These are phyloP conservation scores for Alloscopus bannaensis DNA, from an alignment of 2,888 invertebrate genomes.

Conservation along the genomic window DNA sequence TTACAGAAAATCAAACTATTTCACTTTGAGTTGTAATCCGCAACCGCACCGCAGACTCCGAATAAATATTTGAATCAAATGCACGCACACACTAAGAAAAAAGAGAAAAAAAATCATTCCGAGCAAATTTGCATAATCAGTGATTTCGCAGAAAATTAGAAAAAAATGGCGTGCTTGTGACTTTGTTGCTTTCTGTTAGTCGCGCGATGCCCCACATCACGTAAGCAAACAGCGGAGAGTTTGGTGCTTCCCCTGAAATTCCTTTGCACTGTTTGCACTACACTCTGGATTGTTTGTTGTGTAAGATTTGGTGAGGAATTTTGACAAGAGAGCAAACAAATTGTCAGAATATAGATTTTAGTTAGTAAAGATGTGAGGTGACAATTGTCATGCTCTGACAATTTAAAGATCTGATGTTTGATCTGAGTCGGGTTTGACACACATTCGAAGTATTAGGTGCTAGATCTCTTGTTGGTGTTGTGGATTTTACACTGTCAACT, in stretches of 20 bases:
- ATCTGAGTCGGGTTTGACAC: background rate
- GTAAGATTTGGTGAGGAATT: background rate
- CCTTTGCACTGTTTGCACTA: conserved; percentile 7
- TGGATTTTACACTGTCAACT: background rate
- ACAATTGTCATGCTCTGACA: too few relatives aligned
- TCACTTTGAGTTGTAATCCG: background rate
- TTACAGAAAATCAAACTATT: background rate
- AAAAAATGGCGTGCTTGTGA: background rate
- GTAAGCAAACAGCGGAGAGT: background rate
- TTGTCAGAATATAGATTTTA: background rate
- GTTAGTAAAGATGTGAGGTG: too few relatives aligned
- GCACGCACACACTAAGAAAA: background rate
- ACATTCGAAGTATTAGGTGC: background rate
- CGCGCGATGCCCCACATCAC: background rate
- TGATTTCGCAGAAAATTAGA: background rate
- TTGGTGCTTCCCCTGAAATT: too few relatives aligned
- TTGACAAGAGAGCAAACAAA: background rate
- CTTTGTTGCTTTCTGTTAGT: conserved; percentile 7
- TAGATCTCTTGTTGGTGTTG: background rate
- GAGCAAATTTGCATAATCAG: too few relatives aligned
- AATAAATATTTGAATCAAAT: background rate
- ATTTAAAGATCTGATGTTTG: background rate
- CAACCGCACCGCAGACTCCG: background rate
- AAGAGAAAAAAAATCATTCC: too few relatives aligned
- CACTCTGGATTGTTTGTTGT: background rate